Percentiles rank a stretch among this genome's conserved stretches.
These are phyloP conservation scores for Pomatostomus ruficeps DNA, from an alignment of 2,113 vertebrate genomes.

Conservation along the genomic window DNA sequence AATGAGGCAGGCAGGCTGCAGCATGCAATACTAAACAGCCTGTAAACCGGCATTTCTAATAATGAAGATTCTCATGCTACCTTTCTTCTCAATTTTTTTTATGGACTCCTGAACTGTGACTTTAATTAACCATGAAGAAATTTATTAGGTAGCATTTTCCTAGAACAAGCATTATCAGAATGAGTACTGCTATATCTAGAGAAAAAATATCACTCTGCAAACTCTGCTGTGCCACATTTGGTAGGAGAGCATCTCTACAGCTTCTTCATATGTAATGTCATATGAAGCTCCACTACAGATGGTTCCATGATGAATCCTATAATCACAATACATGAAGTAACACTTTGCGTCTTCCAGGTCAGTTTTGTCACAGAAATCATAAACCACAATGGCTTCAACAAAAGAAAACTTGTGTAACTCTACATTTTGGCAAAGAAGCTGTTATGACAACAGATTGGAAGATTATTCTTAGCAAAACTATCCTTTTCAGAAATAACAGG, in stretches of 20 bases:
- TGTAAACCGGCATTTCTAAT: background rate
- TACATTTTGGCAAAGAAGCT: background rate
- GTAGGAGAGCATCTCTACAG: background rate
- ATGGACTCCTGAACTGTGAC: background rate
- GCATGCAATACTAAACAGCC: background rate
- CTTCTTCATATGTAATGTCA: background rate
- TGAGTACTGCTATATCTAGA: background rate
- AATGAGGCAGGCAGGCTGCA: background rate
- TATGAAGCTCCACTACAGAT: background rate
- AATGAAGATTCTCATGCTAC: background rate
- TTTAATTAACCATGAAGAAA: background rate
- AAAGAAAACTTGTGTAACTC: background rate
- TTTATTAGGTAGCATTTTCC: background rate
- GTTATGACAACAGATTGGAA: conserved; percentile 14
- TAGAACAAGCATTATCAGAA: background rate
- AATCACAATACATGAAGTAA: background rate
- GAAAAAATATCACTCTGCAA: background rate
- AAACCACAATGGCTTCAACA: background rate
- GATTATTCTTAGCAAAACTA: conserved; percentile 25
- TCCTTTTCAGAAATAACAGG: conserved; percentile 25
- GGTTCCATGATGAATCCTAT: background rate
- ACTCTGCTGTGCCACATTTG: background rate
- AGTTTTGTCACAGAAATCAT: background rate
- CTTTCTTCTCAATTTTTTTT: background rate
- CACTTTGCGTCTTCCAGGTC: background rate